Percentiles rank a stretch among this genome's conserved stretches.
phyloP scores from a whole-genome alignment of 2,888 invertebrate genomes.

The Epiblema foenella region DNA sequence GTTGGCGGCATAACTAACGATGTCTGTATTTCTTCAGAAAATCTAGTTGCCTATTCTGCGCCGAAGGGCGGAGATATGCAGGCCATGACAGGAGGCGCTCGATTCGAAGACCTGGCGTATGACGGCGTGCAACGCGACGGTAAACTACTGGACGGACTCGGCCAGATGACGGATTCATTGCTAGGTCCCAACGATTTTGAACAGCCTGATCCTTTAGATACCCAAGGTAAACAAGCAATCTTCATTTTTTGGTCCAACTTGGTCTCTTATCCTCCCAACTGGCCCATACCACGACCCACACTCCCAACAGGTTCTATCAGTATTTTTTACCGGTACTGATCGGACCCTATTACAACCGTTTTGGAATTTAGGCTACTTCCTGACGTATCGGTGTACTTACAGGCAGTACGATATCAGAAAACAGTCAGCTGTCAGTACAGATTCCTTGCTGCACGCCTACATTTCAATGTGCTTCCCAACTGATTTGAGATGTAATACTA shows the following conservation, averaged over 20 bases:
- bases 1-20: slow-evolving; percentile 62
- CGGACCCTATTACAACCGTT: neutral
- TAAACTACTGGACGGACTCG: slow-evolving; percentile 88
- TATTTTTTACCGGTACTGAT: neutral
- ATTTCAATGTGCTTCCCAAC: no score
- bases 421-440: no score
- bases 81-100: slow-evolving; percentile 87
- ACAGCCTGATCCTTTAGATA: slow-evolving; percentile 84
- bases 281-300: neutral
- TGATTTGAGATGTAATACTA: no score
- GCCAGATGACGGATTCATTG: slow-evolving; percentile 92
- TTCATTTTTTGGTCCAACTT: neutral
- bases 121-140: slow-evolving; percentile 87
- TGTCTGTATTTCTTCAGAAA: slow-evolving; percentile 82
- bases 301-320: neutral
- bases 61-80: slow-evolving; percentile 87
- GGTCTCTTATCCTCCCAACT: neutral
- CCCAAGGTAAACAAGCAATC: slow-evolving; percentile 75
- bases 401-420: no score
- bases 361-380: neutral
- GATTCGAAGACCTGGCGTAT: slow-evolving; percentile 91
- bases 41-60: slow-evolving; percentile 87
- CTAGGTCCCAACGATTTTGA: slow-evolving; percentile 88
- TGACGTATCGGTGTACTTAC: no score
- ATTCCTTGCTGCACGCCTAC: no score